Base-by-base conservation (phyloP, 2,888 invertebrate genomes). In the Drosophila maculinotata region DNA sequence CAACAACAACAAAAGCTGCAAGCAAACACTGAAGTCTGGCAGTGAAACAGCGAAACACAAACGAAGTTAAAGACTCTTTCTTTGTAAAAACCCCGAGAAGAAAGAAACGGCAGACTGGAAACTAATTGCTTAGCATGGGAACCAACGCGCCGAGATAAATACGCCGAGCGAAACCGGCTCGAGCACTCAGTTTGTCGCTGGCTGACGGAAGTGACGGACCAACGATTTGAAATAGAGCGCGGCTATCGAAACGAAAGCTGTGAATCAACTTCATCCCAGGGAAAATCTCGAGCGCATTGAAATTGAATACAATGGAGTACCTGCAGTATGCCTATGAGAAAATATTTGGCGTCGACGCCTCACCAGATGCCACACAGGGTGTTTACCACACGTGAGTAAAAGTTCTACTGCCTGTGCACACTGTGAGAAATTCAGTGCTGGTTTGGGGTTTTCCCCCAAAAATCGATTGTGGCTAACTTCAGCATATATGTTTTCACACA, bases 271-370 rank as follows among this genome's bases (percentile, higher is more conserved):
- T 31, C 25, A 35, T 51, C 23, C 36, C 12, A 31, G 36, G 41
- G 54, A n/a, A 64, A 65, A 49, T 49, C 12, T 35, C 12, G 20
- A 23, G 35, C 17, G 35, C 60, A 53, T 66, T 53, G 57, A 66
- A 64, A 51, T 65, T 56, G 53, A 45, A 56, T 36, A 82, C 79
- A 77, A 88, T 88, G 88, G 88, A 88, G 44, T 89, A 87, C 54
- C 54, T 89, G 20, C 66, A 83, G 42, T 71, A 73, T 20, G 60
- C 72, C 26, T 87, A 81, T 71, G 81, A 45, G 64, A 87, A 83
- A 75, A 31, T 87, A 6, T 76, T 87, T 25, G 82, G 85, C 6
- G 48, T 14, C 30, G 67, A 48, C 6, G 33, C 23, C 8, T 25
- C 58, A 4, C 4, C 58, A 1, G 63, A 66, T 10, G 66, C 36